A percentile compares a stretch with the other conserved stretches of the same genome.
phyloP scores from a whole-genome alignment of 1,140 invertebrate genomes.

The Elymnias hypermnestra region DNA sequence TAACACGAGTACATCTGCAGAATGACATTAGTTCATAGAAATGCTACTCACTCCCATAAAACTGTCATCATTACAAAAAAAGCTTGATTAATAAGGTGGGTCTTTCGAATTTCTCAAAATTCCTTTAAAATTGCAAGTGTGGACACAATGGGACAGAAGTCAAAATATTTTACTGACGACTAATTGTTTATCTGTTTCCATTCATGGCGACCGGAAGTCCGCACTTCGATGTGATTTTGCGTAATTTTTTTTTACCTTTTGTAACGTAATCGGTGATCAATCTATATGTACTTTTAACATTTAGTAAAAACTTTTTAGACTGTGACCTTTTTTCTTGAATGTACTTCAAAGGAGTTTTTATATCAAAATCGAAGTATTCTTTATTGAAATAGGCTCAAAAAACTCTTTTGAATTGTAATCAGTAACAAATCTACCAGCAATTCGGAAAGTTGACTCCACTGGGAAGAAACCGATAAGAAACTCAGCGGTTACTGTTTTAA shows the following conservation, averaged over 20 bases:
- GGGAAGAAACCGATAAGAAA: no score
- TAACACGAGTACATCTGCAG: no score
- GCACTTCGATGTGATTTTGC: constrained; percentile 31
- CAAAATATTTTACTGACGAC: constrained; percentile 54
- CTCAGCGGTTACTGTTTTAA: no score
- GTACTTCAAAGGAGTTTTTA: no score
- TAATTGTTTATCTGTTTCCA: constrained; percentile 41
- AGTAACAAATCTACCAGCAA: no score
- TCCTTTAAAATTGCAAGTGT: constrained; percentile 48
- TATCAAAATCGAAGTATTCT: no score
- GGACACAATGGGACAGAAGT: constrained; percentile 40
- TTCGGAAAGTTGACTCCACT: no score
- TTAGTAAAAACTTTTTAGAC: constrained; percentile 7
- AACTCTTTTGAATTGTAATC: no score
- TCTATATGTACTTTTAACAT: constrained; percentile 11
- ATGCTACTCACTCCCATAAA: constrained; percentile 24
- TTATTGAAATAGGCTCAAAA: no score
- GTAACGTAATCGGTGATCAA: constrained; percentile 24
- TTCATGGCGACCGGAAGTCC: constrained; percentile 35
- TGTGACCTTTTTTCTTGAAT: no score
- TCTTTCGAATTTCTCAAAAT: constrained; percentile 35
- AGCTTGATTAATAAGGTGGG: constrained; percentile 2
- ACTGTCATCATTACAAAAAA: constrained; percentile 19
- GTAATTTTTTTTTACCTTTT: constrained; percentile 23
- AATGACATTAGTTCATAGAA: background rate